Evolutionary conservation across 2,797 vertebrate species (phyloP), one percentile per base, ranked within the genome.

Genomic region (Sebastes dallii): DNA sequence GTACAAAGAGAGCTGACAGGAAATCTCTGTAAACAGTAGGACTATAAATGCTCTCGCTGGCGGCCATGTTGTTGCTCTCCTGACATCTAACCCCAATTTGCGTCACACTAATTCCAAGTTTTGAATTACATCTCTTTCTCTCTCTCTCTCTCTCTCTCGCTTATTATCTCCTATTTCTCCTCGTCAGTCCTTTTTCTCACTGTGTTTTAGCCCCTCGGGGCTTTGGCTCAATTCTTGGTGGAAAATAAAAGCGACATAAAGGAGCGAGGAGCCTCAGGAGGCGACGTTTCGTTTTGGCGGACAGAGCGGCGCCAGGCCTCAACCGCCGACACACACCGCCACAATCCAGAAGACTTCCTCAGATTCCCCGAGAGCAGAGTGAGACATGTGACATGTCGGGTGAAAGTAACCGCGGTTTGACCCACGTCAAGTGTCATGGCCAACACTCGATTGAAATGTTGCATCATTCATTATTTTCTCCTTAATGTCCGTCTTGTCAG

Each of bases 81-180:
- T 82, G 84, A 90, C 89, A 88, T 89, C 83, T 91, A 86, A 94
- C 81, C 90, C 88, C 90, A 92, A 92, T 93, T 92, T 89, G 90
- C 80, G 86, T 92, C 84, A 85, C 72, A 74, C 85, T 89, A 92
- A 90, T 91, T 94, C 86, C 79, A 81, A 62, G 92, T 92, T 91
- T 93, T 85, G 66, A 80, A 69, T 95, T 92, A 81, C 92, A 66
- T 58, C 52, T 72, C 62, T 61, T 32, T 85, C 66, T 72, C 54
- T 39, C 13, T 9, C 6, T 62, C n/a, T 39, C n/a, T 14, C 60
- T 39, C 13, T 9, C 6, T 62, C 61, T 39, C n/a, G 8, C 60
- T 62, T n/a, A 34, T 72, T 78, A 50, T 81, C 74, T 85, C 85
- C 83, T 13, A 55, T 72, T 72, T 81, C 72, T 78, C 42, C 59